Conservation (phyloP, 92 coral and sea anemone genomes). For the Epizoanthus stellaris region DNA sequence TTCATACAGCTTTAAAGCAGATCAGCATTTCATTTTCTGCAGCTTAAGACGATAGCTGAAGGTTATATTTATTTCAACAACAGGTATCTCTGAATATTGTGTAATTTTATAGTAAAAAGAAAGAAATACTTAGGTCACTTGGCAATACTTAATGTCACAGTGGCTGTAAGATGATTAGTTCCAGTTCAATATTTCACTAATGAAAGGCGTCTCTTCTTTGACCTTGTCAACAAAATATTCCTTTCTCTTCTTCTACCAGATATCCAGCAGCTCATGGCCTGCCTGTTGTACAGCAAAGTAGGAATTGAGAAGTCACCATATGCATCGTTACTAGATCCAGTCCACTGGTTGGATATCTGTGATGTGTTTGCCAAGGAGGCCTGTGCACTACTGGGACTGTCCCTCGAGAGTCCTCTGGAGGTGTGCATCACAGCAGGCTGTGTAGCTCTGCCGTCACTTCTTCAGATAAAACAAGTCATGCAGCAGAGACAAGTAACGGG, state of each 20-base stretch:
- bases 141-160: no score
- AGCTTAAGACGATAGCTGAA: no score
- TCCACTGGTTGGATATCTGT: slow-evolving; percentile 96
- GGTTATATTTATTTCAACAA: no score
- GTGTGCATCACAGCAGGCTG: slow-evolving; percentile 98
- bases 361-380: slow-evolving; percentile 97
- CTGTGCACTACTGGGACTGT: slow-evolving; percentile 93
- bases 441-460: slow-evolving; percentile 91
- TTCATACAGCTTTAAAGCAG: no score
- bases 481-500: slow-evolving; percentile 96
- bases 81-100: no score
- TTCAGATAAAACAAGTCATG: slow-evolving; percentile 98
- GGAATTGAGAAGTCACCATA: slow-evolving; percentile 99
- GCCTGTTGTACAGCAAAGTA: slow-evolving; percentile 85
- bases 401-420: slow-evolving; percentile 95
- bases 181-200: no score
- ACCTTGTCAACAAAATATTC: no score
- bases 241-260: slow-evolving; percentile 50
- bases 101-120: no score
- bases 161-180: no score
- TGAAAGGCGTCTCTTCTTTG: no score
- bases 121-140: no score
- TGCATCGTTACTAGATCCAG: slow-evolving; percentile 88
- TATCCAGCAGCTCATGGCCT: slow-evolving; percentile 97
- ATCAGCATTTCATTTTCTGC: no score